Evolutionary conservation across 2,113 vertebrate species (phyloP).

Genomic region (Sigmodon hispidus): DNA sequence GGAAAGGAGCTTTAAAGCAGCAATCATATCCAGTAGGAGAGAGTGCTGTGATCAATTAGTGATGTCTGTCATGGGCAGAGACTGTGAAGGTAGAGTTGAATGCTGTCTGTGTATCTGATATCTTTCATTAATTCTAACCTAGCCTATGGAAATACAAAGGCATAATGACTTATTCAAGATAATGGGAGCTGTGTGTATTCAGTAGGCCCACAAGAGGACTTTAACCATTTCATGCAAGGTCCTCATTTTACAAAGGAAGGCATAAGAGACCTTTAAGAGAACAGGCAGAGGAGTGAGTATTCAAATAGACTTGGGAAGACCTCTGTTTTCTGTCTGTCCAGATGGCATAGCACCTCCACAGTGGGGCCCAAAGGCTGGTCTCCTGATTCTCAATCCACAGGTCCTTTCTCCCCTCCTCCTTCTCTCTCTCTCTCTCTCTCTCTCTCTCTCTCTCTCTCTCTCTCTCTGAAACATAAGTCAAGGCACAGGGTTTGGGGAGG

Average conservation of each 20-base stretch:
- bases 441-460: background rate
- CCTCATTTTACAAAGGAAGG: background rate
- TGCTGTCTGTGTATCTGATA: background rate
- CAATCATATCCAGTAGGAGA: background rate
- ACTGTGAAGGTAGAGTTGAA: background rate
- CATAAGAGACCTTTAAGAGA: background rate
- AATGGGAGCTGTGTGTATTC: background rate
- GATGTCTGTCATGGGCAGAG: conserved; percentile 24
- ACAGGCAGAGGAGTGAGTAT: background rate
- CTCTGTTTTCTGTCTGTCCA: background rate
- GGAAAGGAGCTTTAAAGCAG: background rate
- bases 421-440: background rate
- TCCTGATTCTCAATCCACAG: background rate
- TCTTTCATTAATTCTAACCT: background rate
- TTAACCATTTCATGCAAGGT: background rate
- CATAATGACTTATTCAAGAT: background rate
- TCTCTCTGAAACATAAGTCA: background rate
- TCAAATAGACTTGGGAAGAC: background rate
- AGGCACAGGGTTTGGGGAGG: background rate
- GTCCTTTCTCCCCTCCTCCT: background rate
- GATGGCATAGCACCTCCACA: background rate
- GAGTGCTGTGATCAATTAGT: conserved; percentile 49
- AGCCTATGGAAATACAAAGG: background rate
- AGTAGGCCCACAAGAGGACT: background rate
- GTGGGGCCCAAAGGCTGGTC: background rate